Conservation (phyloP, 2,113 vertebrate genomes). For the Petrocephalus zakoni region DNA sequence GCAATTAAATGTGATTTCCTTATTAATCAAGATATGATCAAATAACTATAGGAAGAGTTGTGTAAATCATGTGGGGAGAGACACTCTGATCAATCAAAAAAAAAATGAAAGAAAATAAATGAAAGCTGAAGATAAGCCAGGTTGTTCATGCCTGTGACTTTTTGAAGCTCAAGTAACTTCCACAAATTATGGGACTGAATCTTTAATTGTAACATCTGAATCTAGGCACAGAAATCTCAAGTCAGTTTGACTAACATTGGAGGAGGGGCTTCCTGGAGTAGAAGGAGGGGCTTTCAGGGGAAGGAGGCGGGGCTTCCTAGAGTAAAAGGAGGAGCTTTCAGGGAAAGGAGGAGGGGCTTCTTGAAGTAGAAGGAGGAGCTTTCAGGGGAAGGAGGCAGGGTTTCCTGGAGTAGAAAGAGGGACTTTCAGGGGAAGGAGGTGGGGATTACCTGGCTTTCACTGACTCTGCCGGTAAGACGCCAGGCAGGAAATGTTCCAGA, state of each 20-base stretch:
- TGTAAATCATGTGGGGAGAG: background rate
- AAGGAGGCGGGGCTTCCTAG: too few species aligned
- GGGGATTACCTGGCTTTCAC: slow-evolving; percentile 77
- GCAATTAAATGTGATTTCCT: background rate
- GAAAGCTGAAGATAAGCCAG: background rate
- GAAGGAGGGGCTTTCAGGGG: too few species aligned
- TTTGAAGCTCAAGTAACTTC: background rate
- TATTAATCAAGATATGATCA: background rate
- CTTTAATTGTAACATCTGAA: background rate
- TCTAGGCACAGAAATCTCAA: background rate
- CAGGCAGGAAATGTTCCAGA: slow-evolving; percentile 82
- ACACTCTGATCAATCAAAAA: background rate
- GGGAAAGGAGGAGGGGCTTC: too few species aligned
- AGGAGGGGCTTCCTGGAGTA: background rate
- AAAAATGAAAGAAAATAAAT: background rate
- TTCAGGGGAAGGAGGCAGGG: too few species aligned
- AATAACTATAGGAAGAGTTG: background rate
- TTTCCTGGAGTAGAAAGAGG: background rate
- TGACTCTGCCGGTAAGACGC: slow-evolving; percentile 82
- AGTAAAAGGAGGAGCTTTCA: too few species aligned
- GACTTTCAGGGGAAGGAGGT: background rate
- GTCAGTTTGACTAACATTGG: background rate
- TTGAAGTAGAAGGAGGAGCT: too few species aligned
- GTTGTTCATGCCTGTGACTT: background rate
- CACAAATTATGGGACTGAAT: background rate